Conservation (phyloP, 2,888 invertebrate genomes). For the Chelonus formosanus region DNA sequence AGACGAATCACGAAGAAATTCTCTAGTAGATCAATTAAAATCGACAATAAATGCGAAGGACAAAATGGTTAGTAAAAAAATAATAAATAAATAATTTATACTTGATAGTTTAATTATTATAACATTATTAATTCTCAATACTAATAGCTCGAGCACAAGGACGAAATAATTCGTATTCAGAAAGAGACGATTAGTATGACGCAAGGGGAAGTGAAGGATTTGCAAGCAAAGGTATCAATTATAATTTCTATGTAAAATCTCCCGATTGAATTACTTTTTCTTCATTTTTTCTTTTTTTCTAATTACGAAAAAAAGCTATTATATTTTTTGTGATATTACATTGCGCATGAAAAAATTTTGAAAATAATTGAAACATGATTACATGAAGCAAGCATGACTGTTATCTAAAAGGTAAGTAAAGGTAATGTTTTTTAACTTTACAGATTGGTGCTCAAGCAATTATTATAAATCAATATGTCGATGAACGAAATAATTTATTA, state of each 20-base stretch:
- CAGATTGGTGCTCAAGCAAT: slow-evolving; percentile 55
- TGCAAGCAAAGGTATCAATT: slow-evolving; percentile 56
- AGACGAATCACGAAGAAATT: too few species aligned
- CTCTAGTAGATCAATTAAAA: too few species aligned
- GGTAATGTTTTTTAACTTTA: slow-evolving; percentile 34
- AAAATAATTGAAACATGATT: too few species aligned
- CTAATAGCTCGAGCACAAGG: slow-evolving; percentile 55
- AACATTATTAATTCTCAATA: slow-evolving; percentile 3
- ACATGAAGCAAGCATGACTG: too few species aligned
- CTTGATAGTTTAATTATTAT: neutral
- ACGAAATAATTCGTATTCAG: slow-evolving; percentile 59
- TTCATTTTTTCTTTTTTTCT: too few species aligned
- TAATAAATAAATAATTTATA: slow-evolving; percentile 15
- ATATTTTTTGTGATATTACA: too few species aligned
- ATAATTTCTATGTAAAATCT: too few species aligned
- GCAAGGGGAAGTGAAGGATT: slow-evolving; percentile 56
- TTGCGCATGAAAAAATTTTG: too few species aligned
- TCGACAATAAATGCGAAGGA: too few species aligned
- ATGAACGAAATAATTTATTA: slow-evolving; percentile 54
- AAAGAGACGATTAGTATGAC: slow-evolving; percentile 57
- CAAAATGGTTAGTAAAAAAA: too few species aligned
- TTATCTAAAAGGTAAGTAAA: neutral
- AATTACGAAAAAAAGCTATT: too few species aligned
- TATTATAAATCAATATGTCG: slow-evolving; percentile 50
- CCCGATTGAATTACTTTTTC: too few species aligned